A percentile compares a stretch with the other conserved stretches of the same genome.
Conservation (phyloP, 2,797 vertebrate species). For the Holocentrus rufus region DNA sequence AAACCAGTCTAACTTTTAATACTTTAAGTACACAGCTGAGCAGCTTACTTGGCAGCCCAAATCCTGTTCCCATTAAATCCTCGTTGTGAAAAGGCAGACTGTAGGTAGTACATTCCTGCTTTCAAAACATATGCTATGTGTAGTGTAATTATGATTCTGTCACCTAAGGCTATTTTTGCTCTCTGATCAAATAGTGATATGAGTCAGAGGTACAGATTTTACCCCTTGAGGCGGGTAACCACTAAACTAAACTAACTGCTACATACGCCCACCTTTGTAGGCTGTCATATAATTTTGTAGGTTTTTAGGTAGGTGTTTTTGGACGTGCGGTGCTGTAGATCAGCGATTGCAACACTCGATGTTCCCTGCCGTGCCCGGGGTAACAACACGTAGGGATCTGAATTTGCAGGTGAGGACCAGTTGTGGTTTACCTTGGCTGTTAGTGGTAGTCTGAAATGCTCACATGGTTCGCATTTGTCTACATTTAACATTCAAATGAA, state of each 20-base stretch:
- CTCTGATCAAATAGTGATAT: too few relatives aligned
- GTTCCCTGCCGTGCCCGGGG: neutral
- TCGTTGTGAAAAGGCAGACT: neutral
- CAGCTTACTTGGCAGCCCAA: neutral
- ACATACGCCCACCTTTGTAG: neutral
- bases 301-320: neutral
- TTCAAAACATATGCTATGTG: neutral
- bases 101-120: neutral
- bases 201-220: neutral
- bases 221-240: neutral
- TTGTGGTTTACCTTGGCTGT: neutral
- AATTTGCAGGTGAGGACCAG: neutral
- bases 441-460: constrained; percentile 19
- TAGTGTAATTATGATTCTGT: neutral
- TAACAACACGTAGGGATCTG: too few relatives aligned
- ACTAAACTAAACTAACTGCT: neutral
- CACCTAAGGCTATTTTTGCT: too few relatives aligned
- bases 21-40: neutral
- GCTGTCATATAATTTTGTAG: neutral
- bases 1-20: neutral
- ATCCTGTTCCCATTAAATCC: neutral
- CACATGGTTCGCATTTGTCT: constrained; percentile 43
- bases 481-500: constrained; percentile 62
- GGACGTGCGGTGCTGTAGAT: neutral
- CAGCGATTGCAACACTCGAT: neutral